phyloP scores from a whole-genome alignment of 2,113 vertebrate species.

The Halcyon senegalensis region DNA sequence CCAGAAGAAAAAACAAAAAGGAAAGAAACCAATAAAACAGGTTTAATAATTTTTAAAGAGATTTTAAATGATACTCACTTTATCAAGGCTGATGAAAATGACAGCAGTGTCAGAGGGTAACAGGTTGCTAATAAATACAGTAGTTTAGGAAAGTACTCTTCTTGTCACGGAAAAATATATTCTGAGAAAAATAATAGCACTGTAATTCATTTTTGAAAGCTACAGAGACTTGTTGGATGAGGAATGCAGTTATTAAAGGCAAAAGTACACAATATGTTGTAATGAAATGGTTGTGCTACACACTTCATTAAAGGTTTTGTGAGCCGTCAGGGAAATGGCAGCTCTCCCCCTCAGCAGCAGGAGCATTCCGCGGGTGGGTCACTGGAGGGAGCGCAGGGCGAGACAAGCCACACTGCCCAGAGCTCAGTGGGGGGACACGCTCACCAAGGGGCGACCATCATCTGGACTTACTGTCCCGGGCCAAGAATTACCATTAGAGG shows the following conservation, averaged over 20 bases:
- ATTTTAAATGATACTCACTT: constrained; percentile 73
- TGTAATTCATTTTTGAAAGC: constrained; percentile 83
- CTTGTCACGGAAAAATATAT: constrained; percentile 75
- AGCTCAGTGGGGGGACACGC: background rate
- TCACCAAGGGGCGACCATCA: background rate
- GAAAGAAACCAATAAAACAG: background rate
- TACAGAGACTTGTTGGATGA: constrained; percentile 78
- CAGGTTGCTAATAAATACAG: constrained; percentile 83
- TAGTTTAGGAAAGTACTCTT: constrained; percentile 76
- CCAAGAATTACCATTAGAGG: background rate
- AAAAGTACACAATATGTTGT: constrained; percentile 82
- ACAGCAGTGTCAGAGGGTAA: constrained; percentile 74
- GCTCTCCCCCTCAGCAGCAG: constrained; percentile 40
- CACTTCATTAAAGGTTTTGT: constrained; percentile 83
- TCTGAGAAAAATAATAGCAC: constrained; percentile 76
- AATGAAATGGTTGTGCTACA: constrained; percentile 83
- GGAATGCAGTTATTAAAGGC: constrained; percentile 82
- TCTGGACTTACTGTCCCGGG: background rate
- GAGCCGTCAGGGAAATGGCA: constrained; percentile 78
- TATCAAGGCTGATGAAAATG: constrained; percentile 76
- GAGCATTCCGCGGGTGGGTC: constrained; percentile 35
- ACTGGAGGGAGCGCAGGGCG: constrained; percentile 35
- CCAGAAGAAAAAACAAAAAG: background rate
- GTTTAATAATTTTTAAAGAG: constrained; percentile 76
- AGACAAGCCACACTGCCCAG: background rate